Percentiles rank a stretch among this genome's conserved stretches.
Conservation (phyloP, 1,140 invertebrate genomes). For the fruit fly (Drosophila melanogaster) region Release_6_plus_ISO1_MT NT_033777.3:31954501-31955000, state of each 20-base stretch:
- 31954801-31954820: conserved; percentile 65
- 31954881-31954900: conserved; percentile 37
- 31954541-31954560: conserved; percentile 39
- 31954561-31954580: conserved; percentile 76
- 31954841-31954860: conserved; percentile 25
- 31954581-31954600: conserved; percentile 53
- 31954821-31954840: conserved; percentile 75
- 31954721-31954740: conserved; percentile 74
- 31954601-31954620: conserved; percentile 77
- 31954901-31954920: conserved; percentile 28
- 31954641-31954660: conserved; percentile 74
- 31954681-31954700: conserved; percentile 53
- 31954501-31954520: conserved; percentile 5
- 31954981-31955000: no score
- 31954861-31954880: conserved; percentile 58
- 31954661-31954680: conserved; percentile 48
- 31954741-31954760: conserved; percentile 49
- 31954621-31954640: conserved; percentile 63
- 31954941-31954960: no score
- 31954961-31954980: no score
- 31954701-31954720: conserved; percentile 70
- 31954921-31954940: no score
- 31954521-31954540: conserved; percentile 9
- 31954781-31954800: background rate
- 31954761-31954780: conserved; percentile 33